Base-by-base conservation (phyloP, 2,113 vertebrate species). In the Aldabrachelys gigantea region DNA sequence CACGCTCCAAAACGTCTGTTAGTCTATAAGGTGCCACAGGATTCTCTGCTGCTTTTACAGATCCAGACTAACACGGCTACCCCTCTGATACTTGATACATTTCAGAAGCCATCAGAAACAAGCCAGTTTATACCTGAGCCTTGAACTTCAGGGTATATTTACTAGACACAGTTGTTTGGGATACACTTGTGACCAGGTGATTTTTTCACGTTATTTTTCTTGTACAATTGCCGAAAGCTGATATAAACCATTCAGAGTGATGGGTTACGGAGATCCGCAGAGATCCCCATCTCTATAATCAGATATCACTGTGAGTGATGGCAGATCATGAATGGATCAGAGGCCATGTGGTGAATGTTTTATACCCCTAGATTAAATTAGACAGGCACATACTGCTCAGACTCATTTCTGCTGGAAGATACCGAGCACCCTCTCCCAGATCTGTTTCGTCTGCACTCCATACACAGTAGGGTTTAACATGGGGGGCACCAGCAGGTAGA, bases 291-390 rank as follows among this genome's bases (percentile, higher is more conserved):
- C 13, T n/a, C 12, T 65, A 8, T 8, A 14, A 19, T 65, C 62
- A n/a, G 31, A n/a, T n/a, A 35, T 3, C 3, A 8, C 1, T 16
- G 11, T n/a, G 31, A 35, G 62, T 6, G 13, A n/a, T n/a, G 62
- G 16, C 14, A 14, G 31, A 65, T n/a, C 62, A 35, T 65, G 31
- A 35, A 19, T 9, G 62, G 8, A 7, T 19, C 7, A 19, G 62
- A n/a, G 57, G 31, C 16, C 35, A n/a, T 19, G 35, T 38, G 65
- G 22, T 69, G 35, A 69, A 21, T 4, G 2, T 69, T 38, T 10
- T 38, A n/a, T 69, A 21, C 14, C 10, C 35, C 35, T 69, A 10
- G 8, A 9, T n/a, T 69, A 69, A n/a, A 38, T 69, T 69, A 69
- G 17, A 69, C 65, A 69, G 65, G 65, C 65, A 38, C 65, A 69